phyloP scores from a whole-genome alignment of 2,797 vertebrate species.

The Ataeniobius toweri region DNA sequence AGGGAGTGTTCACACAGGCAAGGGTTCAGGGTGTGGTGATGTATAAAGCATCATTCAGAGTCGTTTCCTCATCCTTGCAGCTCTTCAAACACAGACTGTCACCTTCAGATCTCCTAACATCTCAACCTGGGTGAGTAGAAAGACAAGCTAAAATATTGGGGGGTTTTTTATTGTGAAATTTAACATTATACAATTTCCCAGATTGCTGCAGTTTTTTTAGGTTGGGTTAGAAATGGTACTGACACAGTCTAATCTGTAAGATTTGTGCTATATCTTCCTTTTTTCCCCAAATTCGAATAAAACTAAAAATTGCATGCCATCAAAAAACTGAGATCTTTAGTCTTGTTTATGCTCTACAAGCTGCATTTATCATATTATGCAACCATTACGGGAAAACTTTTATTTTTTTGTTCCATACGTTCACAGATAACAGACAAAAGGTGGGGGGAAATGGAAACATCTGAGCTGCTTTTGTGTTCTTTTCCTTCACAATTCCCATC shows the following conservation, averaged over 20 bases:
- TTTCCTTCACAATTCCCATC: conserved; percentile 16
- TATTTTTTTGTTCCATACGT: accelerated
- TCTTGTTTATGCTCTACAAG: background rate
- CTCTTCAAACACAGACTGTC: conserved; percentile 16
- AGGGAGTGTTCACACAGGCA: conserved; percentile 36
- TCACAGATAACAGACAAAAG: accelerated
- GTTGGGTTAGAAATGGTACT: background rate
- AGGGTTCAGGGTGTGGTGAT: conserved; percentile 60
- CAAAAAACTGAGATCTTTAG: background rate
- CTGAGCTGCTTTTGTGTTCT: background rate
- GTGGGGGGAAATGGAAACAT: background rate
- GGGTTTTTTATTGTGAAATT: background rate
- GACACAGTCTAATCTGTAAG: background rate
- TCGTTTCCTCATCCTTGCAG: conserved; percentile 40
- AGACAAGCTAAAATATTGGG: background rate
- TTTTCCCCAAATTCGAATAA: background rate
- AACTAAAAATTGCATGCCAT: background rate
- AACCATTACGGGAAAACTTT: background rate
- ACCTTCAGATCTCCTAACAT: background rate
- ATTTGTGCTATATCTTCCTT: background rate
- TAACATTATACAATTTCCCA: background rate
- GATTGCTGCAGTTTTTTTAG: background rate
- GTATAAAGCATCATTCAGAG: conserved; percentile 60
- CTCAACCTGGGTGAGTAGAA: conserved; percentile 60
- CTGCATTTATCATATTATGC: background rate